Percentiles rank a stretch among this genome's conserved stretches.
Evolutionary conservation across 2,888 invertebrate genomes (phyloP).

Genomic region (Phytoseiulus persimilis): DNA sequence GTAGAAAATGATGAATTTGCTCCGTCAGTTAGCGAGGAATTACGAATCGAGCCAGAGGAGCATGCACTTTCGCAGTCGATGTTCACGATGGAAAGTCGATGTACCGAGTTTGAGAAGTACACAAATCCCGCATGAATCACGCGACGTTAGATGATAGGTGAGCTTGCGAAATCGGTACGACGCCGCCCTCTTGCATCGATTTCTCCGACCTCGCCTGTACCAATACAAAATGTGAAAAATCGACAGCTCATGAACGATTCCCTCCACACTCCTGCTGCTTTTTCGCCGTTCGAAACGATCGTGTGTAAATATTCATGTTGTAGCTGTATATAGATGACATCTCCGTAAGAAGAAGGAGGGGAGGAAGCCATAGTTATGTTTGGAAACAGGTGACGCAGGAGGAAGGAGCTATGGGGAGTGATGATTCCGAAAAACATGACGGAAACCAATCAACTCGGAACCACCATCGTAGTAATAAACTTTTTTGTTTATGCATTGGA

Average conservation of each 20-base stretch:
- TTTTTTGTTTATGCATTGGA: not conserved
- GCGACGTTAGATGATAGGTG: too few relatives aligned
- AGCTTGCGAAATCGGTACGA: not conserved
- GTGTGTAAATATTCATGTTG: not conserved
- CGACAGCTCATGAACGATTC: not conserved
- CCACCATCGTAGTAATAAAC: not conserved
- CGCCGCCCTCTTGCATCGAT: not conserved
- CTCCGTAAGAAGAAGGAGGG: not conserved
- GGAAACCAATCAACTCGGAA: not conserved
- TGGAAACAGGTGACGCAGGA: not conserved
- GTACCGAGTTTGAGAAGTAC: too few relatives aligned
- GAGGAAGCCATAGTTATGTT: not conserved
- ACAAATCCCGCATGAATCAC: not conserved
- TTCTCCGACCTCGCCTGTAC: not conserved
- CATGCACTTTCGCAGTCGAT: not conserved
- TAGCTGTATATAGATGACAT: not conserved
- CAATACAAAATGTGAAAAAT: not conserved
- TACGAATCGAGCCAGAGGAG: not conserved
- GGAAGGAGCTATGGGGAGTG: not conserved
- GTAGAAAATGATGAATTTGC: not conserved
- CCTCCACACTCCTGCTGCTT: not conserved
- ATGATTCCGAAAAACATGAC: not conserved
- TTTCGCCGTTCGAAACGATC: not conserved
- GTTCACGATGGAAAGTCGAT: too few relatives aligned
- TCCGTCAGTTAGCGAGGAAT: not conserved